These are phyloP conservation scores for Ciona savignyi DNA, from an alignment of 23 tunicate species.

Conservation along the genomic window DNA sequence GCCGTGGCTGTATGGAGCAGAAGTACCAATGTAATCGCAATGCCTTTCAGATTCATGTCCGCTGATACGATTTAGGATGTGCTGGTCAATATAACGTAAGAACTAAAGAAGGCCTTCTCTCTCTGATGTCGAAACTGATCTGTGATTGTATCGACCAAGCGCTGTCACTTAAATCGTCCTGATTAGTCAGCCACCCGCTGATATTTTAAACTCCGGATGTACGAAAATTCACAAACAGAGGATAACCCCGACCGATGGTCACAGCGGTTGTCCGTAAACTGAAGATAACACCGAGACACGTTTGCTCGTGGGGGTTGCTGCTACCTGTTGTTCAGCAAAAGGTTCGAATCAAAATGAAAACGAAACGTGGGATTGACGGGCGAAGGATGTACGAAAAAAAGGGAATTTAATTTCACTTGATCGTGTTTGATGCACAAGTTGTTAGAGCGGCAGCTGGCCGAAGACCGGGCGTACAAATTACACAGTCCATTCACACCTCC, in stretches of 20 bases:
- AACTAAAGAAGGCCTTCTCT: too few species aligned
- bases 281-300: background rate
- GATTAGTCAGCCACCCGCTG: background rate
- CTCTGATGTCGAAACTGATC: too few species aligned
- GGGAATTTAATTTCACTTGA: background rate
- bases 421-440: background rate
- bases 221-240: slow-evolving; percentile 7
- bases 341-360: background rate
- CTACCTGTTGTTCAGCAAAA: too few species aligned
- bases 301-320: too few species aligned
- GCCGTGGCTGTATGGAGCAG: too few species aligned
- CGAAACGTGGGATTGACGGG: background rate
- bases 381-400: background rate
- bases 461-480: slow-evolving; percentile 6
- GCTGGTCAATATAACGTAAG: too few species aligned
- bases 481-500: slow-evolving; percentile 6
- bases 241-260: background rate
- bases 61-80: too few species aligned
- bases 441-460: background rate
- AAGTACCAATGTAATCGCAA: too few species aligned
- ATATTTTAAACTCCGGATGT: slow-evolving; percentile 8
- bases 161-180: background rate
- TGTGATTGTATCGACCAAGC: background rate
- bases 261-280: background rate
- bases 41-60: too few species aligned